phyloP scores from a whole-genome alignment of 2,888 invertebrate species.

The Polylopha cassiicola region DNA sequence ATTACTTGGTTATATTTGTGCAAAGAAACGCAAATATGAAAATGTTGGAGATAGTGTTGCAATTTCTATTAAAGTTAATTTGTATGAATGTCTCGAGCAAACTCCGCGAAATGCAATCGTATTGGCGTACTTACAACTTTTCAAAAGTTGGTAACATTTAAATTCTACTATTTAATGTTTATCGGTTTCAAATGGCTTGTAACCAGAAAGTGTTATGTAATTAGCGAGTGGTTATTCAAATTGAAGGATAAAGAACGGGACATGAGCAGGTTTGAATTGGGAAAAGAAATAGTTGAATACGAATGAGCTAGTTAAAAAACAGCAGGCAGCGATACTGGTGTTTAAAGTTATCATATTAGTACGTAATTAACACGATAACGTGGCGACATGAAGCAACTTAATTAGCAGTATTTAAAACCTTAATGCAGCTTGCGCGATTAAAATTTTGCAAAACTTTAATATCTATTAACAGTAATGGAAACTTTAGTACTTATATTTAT shows the following conservation, averaged over 20 bases:
- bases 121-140: constrained; percentile 5
- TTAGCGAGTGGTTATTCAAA: constrained; percentile 12
- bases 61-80: constrained; percentile 24
- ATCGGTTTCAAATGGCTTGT: constrained; percentile 4
- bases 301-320: constrained; percentile 8
- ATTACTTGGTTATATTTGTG: constrained; percentile 1
- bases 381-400: too few relatives aligned
- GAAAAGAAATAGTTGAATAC: constrained; percentile 6
- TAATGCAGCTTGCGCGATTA: too few relatives aligned
- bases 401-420: too few relatives aligned
- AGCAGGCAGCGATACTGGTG: too few relatives aligned
- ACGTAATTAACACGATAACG: too few relatives aligned
- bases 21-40: constrained; percentile 15
- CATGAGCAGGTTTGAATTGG: constrained; percentile 6
- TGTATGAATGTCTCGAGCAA: constrained; percentile 22
- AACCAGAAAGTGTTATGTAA: constrained; percentile 18
- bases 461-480: too few relatives aligned
- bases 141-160: constrained; percentile 3
- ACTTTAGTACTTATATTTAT: too few relatives aligned
- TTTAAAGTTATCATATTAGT: too few relatives aligned
- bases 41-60: constrained; percentile 20
- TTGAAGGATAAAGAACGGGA: constrained; percentile 7
- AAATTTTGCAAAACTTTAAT: too few relatives aligned
- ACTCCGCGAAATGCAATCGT: constrained; percentile 13
- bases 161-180: constrained; percentile 8